phyloP scores from a whole-genome alignment of 2,113 vertebrate species.

The Epinephelus cyanopodus region DNA sequence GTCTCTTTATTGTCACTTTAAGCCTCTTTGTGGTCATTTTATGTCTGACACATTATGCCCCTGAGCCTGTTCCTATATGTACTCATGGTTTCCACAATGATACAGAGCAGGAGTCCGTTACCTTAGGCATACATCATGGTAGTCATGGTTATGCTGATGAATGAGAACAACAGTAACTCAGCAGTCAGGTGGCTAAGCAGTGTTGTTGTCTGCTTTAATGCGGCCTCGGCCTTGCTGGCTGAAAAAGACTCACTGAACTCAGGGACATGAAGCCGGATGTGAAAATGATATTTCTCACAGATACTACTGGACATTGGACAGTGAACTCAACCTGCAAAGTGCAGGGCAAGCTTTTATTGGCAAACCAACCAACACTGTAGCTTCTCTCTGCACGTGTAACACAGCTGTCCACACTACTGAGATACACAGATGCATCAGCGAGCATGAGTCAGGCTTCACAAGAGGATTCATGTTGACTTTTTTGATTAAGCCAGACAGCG shows the following conservation, averaged over 20 bases:
- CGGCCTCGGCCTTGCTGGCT: neutral
- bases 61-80: too few relatives aligned
- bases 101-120: constrained; percentile 1
- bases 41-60: too few relatives aligned
- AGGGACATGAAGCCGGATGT: neutral
- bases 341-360: neutral
- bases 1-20: too few relatives aligned
- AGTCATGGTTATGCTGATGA: neutral
- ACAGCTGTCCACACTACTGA: neutral
- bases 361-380: neutral
- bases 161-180: neutral
- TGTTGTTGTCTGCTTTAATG: neutral
- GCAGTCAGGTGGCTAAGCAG: neutral
- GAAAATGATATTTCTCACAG: neutral
- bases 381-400: neutral
- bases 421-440: neutral
- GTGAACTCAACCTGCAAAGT: neutral
- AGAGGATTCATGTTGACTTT: neutral
- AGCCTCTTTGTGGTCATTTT: too few relatives aligned
- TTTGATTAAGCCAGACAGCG: neutral
- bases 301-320: neutral
- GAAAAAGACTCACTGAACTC: neutral
- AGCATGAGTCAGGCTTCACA: neutral
- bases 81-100: neutral
- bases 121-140: neutral